phyloP scores from a whole-genome alignment of 2,888 invertebrate species.

The Hydrotaea cyrtoneurina region DNA sequence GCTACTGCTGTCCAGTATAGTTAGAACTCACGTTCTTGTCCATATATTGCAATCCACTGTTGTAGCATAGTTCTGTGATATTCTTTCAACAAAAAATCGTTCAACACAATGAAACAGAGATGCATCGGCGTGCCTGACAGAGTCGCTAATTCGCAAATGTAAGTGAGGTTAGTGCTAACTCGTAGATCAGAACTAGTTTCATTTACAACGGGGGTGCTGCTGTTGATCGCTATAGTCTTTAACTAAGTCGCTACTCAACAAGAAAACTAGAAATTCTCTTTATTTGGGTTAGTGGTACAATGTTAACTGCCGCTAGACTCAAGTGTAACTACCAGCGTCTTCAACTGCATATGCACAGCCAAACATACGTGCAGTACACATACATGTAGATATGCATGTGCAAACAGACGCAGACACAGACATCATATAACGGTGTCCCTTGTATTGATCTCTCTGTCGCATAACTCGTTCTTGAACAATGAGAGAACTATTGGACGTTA shows the following conservation, averaged over 20 bases:
- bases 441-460: background rate
- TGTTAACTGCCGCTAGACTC: conserved; percentile 55
- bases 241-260: conserved; percentile 50
- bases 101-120: too few relatives aligned
- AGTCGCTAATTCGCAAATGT: too few relatives aligned
- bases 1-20: too few relatives aligned
- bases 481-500: background rate
- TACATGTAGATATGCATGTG: background rate
- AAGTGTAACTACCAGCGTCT: background rate
- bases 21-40: too few relatives aligned
- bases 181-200: too few relatives aligned
- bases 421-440: background rate
- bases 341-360: background rate
- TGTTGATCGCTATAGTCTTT: conserved; percentile 22
- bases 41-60: too few relatives aligned
- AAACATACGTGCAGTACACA: background rate
- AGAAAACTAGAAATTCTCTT: conserved; percentile 51
- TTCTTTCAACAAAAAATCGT: too few relatives aligned
- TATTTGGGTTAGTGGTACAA: conserved; percentile 69
- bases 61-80: too few relatives aligned
- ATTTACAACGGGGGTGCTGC: too few relatives aligned
- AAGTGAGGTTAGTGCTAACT: too few relatives aligned
- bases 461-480: conserved; percentile 8
- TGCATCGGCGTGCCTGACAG: too few relatives aligned
- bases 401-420: background rate